Evolutionary conservation across 2,888 invertebrate genomes (phyloP), one percentile per base, ranked within the genome.

Genomic region (Catocala sponsa): DNA sequence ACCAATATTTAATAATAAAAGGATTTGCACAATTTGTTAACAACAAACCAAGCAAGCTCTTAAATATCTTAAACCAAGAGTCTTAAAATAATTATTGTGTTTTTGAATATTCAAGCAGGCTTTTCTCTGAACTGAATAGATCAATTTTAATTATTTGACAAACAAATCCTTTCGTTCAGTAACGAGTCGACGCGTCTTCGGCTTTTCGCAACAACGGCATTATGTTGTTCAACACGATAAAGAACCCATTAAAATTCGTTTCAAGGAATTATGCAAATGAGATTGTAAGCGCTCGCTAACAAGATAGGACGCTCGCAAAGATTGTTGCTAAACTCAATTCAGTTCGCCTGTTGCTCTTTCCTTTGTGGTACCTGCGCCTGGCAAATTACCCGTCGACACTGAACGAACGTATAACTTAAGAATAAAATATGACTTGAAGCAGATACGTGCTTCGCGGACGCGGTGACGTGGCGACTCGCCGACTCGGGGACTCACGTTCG

Each of bases 211-310:
- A 74, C 80, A 84, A 74, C 70, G 76, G 85, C 84, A 87, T 89
- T 86, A 88, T 85, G 87, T 87, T 89, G 88, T 86, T 87, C 72
- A 87, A 89, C 87, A 86, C 80, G 84, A 87, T 89, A 87, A 91
- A 89, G 88, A 85, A 84, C 80, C 85, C 80, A 88, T 90, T 89
- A 89, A 88, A 91, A 90, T 88, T 89, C 83, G 87, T 89, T 88
- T 85, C 80, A 77, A 85, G 84, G 87, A 89, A 91, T 92, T 91
- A 92, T 91, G 91, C 81, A 91, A 91, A 92, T 92, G 80, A 84
- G 83, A 86, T 87, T 90, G 90, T 89, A 86, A 91, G 86, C 85
- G 85, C 80, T 78, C 80, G 78, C 85, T 88, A 89, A 90, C 89
- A 88, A 87, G 87, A 83, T 84, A 85, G 83, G 82, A 81, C 81